phyloP scores from a whole-genome alignment of 2,888 invertebrate species.

The Folsomia candida region DNA sequence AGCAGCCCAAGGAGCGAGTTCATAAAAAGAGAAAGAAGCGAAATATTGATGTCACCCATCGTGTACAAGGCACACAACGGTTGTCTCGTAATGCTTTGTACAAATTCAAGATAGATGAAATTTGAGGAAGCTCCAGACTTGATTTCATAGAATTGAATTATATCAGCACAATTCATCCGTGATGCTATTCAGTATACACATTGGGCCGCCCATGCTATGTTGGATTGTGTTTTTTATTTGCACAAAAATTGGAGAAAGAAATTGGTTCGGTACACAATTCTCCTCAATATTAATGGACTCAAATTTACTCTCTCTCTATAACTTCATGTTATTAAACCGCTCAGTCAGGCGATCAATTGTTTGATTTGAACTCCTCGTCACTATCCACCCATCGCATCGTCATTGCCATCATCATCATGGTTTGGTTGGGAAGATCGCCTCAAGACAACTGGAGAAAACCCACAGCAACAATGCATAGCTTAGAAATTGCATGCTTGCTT shows the following conservation, averaged over 20 bases:
- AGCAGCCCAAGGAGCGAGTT: not conserved
- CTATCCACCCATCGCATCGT: not conserved
- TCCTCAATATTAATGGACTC: not conserved
- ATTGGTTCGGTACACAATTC: not conserved
- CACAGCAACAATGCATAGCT: too few species aligned
- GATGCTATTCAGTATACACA: not conserved
- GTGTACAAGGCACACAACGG: not conserved
- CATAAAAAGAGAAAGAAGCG: not conserved
- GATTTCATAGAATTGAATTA: not conserved
- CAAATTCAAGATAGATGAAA: not conserved
- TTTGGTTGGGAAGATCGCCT: not conserved
- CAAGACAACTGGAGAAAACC: not conserved
- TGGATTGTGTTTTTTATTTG: not conserved
- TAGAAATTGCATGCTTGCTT: not conserved
- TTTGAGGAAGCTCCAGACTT: not conserved
- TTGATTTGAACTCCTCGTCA: not conserved
- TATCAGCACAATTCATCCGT: not conserved
- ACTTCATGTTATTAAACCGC: not conserved
- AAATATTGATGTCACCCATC: not conserved
- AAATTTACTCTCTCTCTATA: not conserved
- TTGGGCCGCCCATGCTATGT: not conserved
- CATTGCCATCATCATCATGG: not conserved
- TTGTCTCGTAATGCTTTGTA: not conserved
- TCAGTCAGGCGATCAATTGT: not conserved
- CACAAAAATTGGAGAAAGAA: not conserved